Base-by-base conservation (phyloP, 2,888 invertebrate genomes). In the Cerceris ruficornis region DNA sequence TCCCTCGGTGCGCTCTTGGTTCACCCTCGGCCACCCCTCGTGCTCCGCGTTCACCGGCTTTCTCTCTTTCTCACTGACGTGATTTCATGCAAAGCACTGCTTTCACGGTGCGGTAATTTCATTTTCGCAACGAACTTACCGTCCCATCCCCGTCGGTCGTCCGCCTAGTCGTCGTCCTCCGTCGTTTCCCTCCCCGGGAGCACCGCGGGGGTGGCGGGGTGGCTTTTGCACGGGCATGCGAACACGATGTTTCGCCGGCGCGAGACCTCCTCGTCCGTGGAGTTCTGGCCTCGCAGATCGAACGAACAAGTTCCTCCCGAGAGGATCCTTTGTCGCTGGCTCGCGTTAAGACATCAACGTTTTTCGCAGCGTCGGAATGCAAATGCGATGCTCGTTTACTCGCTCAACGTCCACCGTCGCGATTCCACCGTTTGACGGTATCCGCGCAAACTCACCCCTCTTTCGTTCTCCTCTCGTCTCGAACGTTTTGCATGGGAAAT, bases 31-130 rank as follows among this genome's bases (percentile, higher is more conserved):
- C 70, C 62, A 59, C 75, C 67, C 72, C 55, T 64, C 64, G 61
- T 52, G 61, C 65, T 59, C 55, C 61, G 61, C 69, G 66, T 55
- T 42, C 52, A 54, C 65, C 61, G 39, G 57, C 52, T 42, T 66
- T 54, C 67, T 55, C 67, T 76, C 69, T 62, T 55, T 70, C 43
- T 66, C 71, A 67, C 69, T 75, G 77, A 77, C 82, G 83, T 84
- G 86, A 88, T 83, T 86, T 83, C 85, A 86, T 84, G 87, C 85
- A 89, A 89, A 88, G 88, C 88, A 83, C 86, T 88, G 86, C 88
- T 89, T 88, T 89, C 86, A 89, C 86, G 88, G 85, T 81, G 84
- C 87, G 85, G 89, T 89, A 89, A 89, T 89, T 87, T 89, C 88
- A 88, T 89, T 89, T 86, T 87, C 86, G 65, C 86, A 89, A 89